A percentile compares a stretch with the other conserved stretches of the same genome.
Evolutionary conservation across 2,888 invertebrate species (phyloP).

Genomic region (Meiosimyza platycephala): DNA sequence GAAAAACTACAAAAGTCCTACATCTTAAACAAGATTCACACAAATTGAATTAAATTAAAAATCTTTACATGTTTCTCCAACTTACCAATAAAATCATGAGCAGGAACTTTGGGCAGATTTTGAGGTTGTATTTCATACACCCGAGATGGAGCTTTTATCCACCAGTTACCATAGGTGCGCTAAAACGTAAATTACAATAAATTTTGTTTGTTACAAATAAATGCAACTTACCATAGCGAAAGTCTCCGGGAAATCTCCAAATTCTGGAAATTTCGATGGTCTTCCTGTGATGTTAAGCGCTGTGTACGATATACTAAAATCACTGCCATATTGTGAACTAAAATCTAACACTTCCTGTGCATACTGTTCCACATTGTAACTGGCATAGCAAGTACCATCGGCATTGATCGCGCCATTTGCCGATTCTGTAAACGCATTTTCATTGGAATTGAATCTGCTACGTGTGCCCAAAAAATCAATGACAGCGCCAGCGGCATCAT

Average conservation of each 20-base stretch:
- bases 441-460: conserved; percentile 39
- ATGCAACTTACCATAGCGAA: conserved; percentile 82
- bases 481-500: conserved; percentile 46
- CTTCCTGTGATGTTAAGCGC: conserved; percentile 88
- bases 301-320: conserved; percentile 87
- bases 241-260: conserved; percentile 91
- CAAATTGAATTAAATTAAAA: no score
- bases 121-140: conserved; percentile 79
- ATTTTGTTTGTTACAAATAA: not conserved
- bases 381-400: conserved; percentile 46
- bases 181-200: conserved; percentile 58
- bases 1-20: no score
- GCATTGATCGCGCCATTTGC: conserved; percentile 39
- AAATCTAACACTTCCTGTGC: conserved; percentile 83
- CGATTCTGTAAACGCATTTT: conserved; percentile 27
- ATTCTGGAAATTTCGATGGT: conserved; percentile 86
- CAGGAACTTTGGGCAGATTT: conserved; percentile 74
- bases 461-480: conserved; percentile 51
- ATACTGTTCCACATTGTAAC: conserved; percentile 75
- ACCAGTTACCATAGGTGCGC: conserved; percentile 89
- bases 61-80: not conserved
- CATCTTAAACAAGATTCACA: no score
- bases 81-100: conserved; percentile 85
- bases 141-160: conserved; percentile 82
- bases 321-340: conserved; percentile 91